Base-by-base conservation (phyloP, 2,797 vertebrate genomes). In the Pseudochaenichthys georgianus region DNA sequence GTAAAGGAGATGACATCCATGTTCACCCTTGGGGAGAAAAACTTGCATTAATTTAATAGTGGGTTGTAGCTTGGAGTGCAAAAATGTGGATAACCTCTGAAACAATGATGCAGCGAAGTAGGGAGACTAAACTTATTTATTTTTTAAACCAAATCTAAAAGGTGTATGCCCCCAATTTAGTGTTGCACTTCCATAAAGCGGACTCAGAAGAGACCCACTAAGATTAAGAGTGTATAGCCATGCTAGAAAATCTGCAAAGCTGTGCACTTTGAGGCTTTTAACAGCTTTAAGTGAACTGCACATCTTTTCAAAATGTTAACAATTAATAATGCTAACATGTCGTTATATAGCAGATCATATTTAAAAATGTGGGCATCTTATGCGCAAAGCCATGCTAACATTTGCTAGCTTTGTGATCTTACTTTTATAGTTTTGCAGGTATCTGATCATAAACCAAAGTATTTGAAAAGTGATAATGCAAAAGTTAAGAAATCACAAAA, bases 21-120 rank as follows among this genome's bases (percentile, higher is more conserved):
- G 11, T 10, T 55, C 54, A 47, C 3, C 51, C 91, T 92, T 68
- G 16, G 77, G 70, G 71, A 23, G 28, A 11, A 79, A 5, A 78
- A 0, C 9, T 19, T 4, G 59, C 4, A 55, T 23, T 28, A 60
- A 28, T 52, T 51, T 52, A 13, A 13, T 57, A n/a, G 67, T 31
- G 3, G 17, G 17, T 17, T 2, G 34, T 19, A 5, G 47, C 1
- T 52, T 4, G 1, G 8, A 57, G 13, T 46, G 15, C 17, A 55
- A 43, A 52, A 34, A 58, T 17, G 16, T 7, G 7, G 1, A 59
- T 28, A 11, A 48, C 9, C 15, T 47, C 17, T 48, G 15, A 48
- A 61, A 5, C 38, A 46, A 28, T 45, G 16, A 52, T 43, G 21
- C 15, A 9, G 8, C 13, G n/a, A 1, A 48, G 19, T 10, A 43